phyloP scores from a whole-genome alignment of 2,888 invertebrate species.

The Gortyna flavago region DNA sequence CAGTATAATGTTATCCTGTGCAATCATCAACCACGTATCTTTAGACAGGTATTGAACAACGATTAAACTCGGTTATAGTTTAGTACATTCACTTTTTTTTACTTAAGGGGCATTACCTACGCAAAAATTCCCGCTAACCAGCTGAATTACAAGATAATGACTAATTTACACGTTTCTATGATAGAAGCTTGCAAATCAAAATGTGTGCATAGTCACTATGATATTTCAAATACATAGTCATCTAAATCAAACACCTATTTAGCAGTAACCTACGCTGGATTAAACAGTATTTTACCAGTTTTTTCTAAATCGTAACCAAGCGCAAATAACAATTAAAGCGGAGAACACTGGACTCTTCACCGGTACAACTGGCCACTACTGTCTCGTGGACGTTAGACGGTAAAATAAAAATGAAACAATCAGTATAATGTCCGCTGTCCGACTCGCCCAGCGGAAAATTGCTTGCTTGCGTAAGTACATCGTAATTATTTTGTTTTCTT shows the following conservation, averaged over 20 bases:
- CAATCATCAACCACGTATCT: not conserved
- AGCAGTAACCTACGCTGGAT: not conserved
- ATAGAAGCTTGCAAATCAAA: not conserved
- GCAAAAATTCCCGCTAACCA: not conserved
- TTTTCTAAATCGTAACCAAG: conserved; percentile 4
- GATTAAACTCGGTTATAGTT: not conserved
- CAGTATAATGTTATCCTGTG: not conserved
- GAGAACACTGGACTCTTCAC: conserved; percentile 26
- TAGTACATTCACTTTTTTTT: not conserved
- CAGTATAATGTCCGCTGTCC: conserved; percentile 47
- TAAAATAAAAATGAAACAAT: conserved; percentile 60
- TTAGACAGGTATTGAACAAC: not conserved
- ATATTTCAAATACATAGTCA: not conserved
- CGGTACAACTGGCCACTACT: conserved; percentile 25
- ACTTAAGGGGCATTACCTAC: not conserved
- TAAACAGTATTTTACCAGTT: not conserved
- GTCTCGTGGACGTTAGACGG: conserved; percentile 31
- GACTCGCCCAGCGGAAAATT: conserved; percentile 64
- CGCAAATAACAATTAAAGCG: conserved; percentile 47
- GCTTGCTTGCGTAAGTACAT: conserved; percentile 53
- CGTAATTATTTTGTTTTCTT: conserved; percentile 67
- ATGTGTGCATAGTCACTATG: not conserved
- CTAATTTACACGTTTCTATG: not conserved
- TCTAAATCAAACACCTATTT: not conserved
- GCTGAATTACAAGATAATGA: not conserved